A percentile compares a stretch with the other conserved stretches of the same genome.
Conservation (phyloP, 2,113 vertebrate genomes). For the Cheilinus undulatus region DNA sequence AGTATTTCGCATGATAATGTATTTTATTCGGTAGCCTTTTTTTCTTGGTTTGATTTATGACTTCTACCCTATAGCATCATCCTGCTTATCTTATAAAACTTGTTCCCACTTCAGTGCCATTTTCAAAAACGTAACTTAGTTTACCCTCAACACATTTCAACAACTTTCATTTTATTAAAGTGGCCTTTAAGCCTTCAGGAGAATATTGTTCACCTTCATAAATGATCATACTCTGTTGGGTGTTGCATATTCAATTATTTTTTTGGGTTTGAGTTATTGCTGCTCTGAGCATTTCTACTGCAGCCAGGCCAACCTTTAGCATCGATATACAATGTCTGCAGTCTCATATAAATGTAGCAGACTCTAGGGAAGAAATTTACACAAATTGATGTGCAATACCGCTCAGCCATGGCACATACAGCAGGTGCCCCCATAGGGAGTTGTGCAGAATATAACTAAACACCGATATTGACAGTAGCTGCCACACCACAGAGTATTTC, state of each 20-base stretch:
- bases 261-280: slow-evolving; percentile 22
- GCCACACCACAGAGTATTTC: slow-evolving; percentile 18
- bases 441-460: slow-evolving; percentile 39
- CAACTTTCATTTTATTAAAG: too few relatives aligned
- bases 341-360: slow-evolving; percentile 47
- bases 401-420: slow-evolving; percentile 30
- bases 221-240: slow-evolving; percentile 6
- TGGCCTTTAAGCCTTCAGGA: neutral
- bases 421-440: slow-evolving; percentile 20
- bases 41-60: too few relatives aligned
- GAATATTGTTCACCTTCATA: slow-evolving; percentile 11
- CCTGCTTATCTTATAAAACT: too few relatives aligned
- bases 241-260: slow-evolving; percentile 27
- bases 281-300: slow-evolving; percentile 22
- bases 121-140: too few relatives aligned
- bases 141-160: too few relatives aligned
- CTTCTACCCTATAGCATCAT: too few relatives aligned
- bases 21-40: too few relatives aligned
- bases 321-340: slow-evolving; percentile 14
- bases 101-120: too few relatives aligned
- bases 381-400: slow-evolving; percentile 39
- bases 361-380: slow-evolving; percentile 15
- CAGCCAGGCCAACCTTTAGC: slow-evolving; percentile 4
- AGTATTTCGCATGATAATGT: too few relatives aligned
- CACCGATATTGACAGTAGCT: slow-evolving; percentile 33